Evolutionary conservation across 1,140 invertebrate genomes (phyloP).

Genomic region (Formica exsecta): DNA sequence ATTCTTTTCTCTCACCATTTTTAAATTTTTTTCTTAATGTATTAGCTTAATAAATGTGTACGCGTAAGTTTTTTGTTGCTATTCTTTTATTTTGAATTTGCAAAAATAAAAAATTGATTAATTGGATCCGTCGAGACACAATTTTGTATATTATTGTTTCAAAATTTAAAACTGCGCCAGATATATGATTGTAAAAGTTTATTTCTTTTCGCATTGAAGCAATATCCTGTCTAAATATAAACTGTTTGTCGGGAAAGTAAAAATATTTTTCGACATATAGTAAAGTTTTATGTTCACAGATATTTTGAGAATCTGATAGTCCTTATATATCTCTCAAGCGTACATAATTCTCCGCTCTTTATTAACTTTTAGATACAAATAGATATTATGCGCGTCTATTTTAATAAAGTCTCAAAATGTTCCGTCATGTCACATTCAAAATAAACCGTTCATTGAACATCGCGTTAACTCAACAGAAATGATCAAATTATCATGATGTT

Average conservation of each 20-base stretch:
- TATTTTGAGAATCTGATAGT: conserved; percentile 28
- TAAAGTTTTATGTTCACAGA: neutral
- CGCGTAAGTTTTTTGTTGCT: neutral
- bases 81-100: neutral
- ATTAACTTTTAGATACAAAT: conserved; percentile 6
- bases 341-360: neutral
- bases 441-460: conserved; percentile 40
- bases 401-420: conserved; percentile 9
- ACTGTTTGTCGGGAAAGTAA: neutral
- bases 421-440: neutral
- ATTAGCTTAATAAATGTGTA: conserved; percentile 7
- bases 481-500: conserved; percentile 43
- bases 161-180: neutral
- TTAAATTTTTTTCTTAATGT: neutral
- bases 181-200: neutral
- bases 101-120: neutral
- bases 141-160: conserved; percentile 1
- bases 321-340: too few relatives aligned
- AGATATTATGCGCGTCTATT: neutral
- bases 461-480: conserved; percentile 47
- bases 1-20: neutral
- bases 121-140: too few relatives aligned
- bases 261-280: neutral
- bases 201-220: neutral
- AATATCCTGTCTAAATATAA: conserved; percentile 11